These are phyloP conservation scores for Idaea dimidiata DNA, from an alignment of 2,888 invertebrate genomes.

Conservation along the genomic window DNA sequence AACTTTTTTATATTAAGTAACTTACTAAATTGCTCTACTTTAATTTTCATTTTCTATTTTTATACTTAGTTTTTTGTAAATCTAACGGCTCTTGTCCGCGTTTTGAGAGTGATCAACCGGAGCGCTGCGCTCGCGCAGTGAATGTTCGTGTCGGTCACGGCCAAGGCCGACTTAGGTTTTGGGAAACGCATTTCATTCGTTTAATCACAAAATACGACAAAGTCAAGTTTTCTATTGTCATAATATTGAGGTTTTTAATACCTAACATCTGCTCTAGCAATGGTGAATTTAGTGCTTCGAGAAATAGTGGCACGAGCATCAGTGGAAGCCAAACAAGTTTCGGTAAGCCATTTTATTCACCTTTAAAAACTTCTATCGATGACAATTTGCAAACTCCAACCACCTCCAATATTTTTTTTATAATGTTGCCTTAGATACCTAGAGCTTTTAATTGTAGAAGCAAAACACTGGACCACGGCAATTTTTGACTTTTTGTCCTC, in stretches of 20 bases:
- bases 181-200: slow-evolving; percentile 21
- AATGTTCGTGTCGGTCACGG: slow-evolving; percentile 61
- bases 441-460: too few species aligned
- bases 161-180: slow-evolving; percentile 66
- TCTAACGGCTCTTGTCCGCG: slow-evolving; percentile 40
- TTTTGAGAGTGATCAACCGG: slow-evolving; percentile 59
- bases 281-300: slow-evolving; percentile 64
- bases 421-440: too few species aligned
- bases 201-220: not conserved
- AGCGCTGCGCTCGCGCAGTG: slow-evolving; percentile 40
- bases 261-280: slow-evolving; percentile 23
- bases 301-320: slow-evolving; percentile 67
- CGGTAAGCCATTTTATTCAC: slow-evolving; percentile 42
- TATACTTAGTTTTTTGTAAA: slow-evolving; percentile 26
- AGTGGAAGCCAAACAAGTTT: slow-evolving; percentile 57
- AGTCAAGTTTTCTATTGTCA: not conserved
- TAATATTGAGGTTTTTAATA: not conserved
- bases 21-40: not conserved
- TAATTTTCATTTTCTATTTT: slow-evolving; percentile 10
- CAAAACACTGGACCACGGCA: too few species aligned
- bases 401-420: too few species aligned
- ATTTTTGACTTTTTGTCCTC: too few species aligned
- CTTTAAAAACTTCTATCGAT: too few species aligned
- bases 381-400: too few species aligned
- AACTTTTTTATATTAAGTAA: too few species aligned